Evolutionary conservation across 2,888 invertebrate species (phyloP), one percentile per base, ranked within the genome.

Genomic region (Ommatoiulus sabulosus): DNA sequence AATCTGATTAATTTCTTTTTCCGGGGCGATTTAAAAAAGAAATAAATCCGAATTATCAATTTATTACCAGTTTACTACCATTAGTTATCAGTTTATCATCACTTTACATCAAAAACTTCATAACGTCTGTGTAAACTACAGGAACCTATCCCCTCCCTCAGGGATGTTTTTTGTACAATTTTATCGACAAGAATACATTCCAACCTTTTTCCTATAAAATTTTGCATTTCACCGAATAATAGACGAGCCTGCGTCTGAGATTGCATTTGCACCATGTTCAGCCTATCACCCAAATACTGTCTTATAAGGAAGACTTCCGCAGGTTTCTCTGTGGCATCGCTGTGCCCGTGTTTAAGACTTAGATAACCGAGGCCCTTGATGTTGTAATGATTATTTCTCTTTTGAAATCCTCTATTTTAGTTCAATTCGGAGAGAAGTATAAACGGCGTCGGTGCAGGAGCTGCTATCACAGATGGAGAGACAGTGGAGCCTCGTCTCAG

Each of bases 341-440:
- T 24, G 72, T 72, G 72, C 24, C 24, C 72, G 24, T 72, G 72
- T 72, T 24, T 24, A 72, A 35, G 24, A 12, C 10, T 72, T 6
- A 72, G 72, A 24, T 8, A 72, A 72, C 0, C 0, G 15, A 72
- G 24, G 24, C 20, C 72, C 24, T 72, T 63, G 63, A 63, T 20
- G 63, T 72, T 72, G 72, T 72, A 72, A 72, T 72, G 72, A 24
- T 72, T 20, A 63, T 63, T 72, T 72, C 72, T 72, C 24, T 72
- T 72, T 72, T 72, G 24, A 72, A 72, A 72, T 24, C 72, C 72
- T 72, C 72, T 72, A 72, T 72, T 72, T 72, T 72, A 72, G 72
- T 72, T 72, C 72, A 72, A 72, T 72, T 72, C 72, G 72, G 72
- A 72, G 72, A 72, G 72, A 72, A 72, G 72, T 72, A 72, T 72